Conservation (phyloP, 53 echinoderm and acorn worm genomes). For the Henricia sp. region DNA sequence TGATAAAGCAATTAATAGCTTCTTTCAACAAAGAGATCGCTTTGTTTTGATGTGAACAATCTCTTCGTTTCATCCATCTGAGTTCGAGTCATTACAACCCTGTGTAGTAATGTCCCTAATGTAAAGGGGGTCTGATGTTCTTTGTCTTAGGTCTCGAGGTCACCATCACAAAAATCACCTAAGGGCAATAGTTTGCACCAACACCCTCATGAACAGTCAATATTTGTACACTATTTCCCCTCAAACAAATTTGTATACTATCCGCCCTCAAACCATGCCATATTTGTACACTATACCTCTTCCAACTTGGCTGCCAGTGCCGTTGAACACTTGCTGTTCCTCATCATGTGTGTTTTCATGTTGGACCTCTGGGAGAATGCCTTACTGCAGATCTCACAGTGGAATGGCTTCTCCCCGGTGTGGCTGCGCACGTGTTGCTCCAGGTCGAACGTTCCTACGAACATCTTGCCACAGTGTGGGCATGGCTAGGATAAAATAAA, state of each 20-base stretch:
- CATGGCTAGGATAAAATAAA: constrained; percentile 4
- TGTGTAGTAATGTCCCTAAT: too few species aligned
- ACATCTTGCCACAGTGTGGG: constrained; percentile 52
- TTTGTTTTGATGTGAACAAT: too few species aligned
- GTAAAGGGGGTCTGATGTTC: too few species aligned
- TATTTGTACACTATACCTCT: constrained; percentile 95
- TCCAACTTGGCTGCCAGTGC: constrained; percentile 42
- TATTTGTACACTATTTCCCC: constrained; percentile 50
- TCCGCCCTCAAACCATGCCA: constrained; percentile 64
- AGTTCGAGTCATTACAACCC: too few species aligned
- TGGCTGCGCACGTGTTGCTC: constrained; percentile 53
- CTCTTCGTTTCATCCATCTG: too few species aligned
- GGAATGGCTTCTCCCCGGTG: constrained; percentile 52
- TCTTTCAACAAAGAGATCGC: too few species aligned
- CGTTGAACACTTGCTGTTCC: constrained; percentile 67
- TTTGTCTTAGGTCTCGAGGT: too few species aligned
- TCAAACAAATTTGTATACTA: constrained; percentile 77
- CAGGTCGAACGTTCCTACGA: constrained; percentile 44
- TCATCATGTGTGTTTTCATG: constrained; percentile 92
- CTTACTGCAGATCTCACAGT: constrained; percentile 83
- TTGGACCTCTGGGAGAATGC: constrained; percentile 75
- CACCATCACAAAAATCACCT: too few species aligned
- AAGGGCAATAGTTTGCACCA: too few species aligned
- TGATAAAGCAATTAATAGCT: too few species aligned
- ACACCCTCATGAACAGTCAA: too few species aligned